Evolutionary conservation across 2,888 invertebrate species (phyloP).

Genomic region (Osedax fenrisi): DNA sequence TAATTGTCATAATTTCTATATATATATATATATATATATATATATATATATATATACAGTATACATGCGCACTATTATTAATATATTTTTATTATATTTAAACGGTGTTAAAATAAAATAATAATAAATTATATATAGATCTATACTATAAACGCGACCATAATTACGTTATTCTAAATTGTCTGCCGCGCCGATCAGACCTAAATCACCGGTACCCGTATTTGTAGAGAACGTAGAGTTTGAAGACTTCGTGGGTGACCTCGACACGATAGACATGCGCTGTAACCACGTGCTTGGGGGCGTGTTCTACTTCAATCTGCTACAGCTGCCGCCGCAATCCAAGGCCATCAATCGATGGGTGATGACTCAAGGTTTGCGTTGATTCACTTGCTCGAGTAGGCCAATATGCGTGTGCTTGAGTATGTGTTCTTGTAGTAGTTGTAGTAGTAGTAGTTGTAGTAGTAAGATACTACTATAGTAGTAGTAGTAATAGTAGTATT

Average conservation of each 20-base stretch:
- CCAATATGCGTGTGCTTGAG: no score
- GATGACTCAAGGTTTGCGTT: slow-evolving; percentile 41
- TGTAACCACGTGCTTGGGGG: slow-evolving; percentile 47
- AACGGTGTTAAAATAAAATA: no score
- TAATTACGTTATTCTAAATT: neutral
- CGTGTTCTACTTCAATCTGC: slow-evolving; percentile 45
- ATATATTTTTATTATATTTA: no score
- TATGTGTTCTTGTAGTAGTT: no score
- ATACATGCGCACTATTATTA: neutral
- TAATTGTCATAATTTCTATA: neutral
- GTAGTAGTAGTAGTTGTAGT: no score
- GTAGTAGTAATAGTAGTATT: no score
- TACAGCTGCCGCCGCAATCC: slow-evolving; percentile 49
- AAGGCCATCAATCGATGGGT: slow-evolving; percentile 44
- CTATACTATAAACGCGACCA: neutral
- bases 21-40: neutral
- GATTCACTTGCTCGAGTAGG: no score
- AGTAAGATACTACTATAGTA: no score
- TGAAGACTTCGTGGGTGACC: slow-evolving; percentile 49
- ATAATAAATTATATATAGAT: neutral
- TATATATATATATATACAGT: neutral
- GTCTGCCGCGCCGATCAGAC: no score
- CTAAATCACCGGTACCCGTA: no score
- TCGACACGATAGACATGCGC: slow-evolving; percentile 47
- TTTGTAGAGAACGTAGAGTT: slow-evolving; percentile 45